Conservation (phyloP, 2,797 vertebrate genomes). For the Pampus argenteus region DNA sequence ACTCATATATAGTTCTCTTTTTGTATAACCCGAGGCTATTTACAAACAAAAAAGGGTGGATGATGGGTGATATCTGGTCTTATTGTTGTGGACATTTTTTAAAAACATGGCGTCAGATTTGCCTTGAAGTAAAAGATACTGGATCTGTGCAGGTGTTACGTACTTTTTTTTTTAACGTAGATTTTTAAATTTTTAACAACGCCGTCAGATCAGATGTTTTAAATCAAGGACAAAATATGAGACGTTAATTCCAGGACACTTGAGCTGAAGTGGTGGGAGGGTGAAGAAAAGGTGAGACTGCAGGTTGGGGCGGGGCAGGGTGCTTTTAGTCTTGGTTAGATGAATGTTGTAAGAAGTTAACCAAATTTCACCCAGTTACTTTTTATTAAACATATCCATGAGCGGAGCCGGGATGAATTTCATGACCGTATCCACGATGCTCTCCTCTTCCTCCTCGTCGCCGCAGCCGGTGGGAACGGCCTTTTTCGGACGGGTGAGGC, state of each 20-base stretch:
- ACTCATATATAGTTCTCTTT: constrained; percentile 72
- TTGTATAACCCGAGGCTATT: constrained; percentile 79
- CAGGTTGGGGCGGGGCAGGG: constrained; percentile 34
- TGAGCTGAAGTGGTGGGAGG: constrained; percentile 21
- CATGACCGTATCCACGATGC: constrained; percentile 98
- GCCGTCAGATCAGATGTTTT: constrained; percentile 36
- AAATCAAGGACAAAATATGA: constrained; percentile 61
- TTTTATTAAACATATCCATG: constrained; percentile 99
- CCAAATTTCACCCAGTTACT: constrained; percentile 82
- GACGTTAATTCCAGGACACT: constrained; percentile 60
- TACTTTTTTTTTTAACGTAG: constrained; percentile 37
- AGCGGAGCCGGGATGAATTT: constrained; percentile 97
- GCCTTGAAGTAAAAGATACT: constrained; percentile 50
- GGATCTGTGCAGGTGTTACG: constrained; percentile 38
- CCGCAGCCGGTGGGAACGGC: constrained; percentile 95
- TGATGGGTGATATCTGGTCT: constrained; percentile 62
- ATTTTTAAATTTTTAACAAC: constrained; percentile 47
- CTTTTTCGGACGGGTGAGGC: constrained; percentile 96
- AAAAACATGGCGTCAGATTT: constrained; percentile 53
- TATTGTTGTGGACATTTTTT: constrained; percentile 53
- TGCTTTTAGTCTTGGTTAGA: constrained; percentile 49
- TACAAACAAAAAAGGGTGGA: constrained; percentile 82
- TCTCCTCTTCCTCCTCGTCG: constrained; percentile 94
- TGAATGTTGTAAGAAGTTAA: constrained; percentile 49
- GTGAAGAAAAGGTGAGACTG: constrained; percentile 56